Evolutionary conservation across 2,113 vertebrate species (phyloP).

Genomic region (Silurus glanis): DNA sequence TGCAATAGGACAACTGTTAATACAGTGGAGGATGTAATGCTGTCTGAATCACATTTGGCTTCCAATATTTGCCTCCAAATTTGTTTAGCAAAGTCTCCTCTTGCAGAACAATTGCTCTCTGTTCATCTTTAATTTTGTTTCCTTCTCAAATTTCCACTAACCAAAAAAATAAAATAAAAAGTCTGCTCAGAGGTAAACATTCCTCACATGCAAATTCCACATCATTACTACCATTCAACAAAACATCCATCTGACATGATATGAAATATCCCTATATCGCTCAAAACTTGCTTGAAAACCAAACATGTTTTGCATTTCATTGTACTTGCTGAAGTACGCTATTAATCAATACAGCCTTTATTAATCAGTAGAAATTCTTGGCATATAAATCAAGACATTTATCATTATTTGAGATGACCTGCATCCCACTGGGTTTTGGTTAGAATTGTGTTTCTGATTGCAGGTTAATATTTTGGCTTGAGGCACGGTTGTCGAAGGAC

Average conservation of each 20-base stretch:
- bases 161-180: constrained; percentile 10
- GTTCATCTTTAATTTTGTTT: neutral
- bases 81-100: neutral
- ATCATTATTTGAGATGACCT: constrained; percentile 3
- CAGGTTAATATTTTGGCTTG: constrained; percentile 1
- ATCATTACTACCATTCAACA: neutral
- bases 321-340: neutral
- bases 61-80: neutral
- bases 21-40: neutral
- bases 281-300: neutral
- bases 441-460: constrained; percentile 10
- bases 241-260: constrained; percentile 1
- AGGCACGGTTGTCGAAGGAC: constrained; percentile 31
- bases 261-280: neutral
- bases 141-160: neutral
- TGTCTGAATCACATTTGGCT: neutral
- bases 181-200: neutral
- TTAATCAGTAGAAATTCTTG: neutral
- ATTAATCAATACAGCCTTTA: constrained; percentile 18
- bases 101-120: neutral
- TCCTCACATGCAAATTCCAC: constrained; percentile 23
- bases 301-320: constrained; percentile 10
- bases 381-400: constrained; percentile 17
- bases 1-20: neutral
- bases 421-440: constrained; percentile 6